Percentiles rank a stretch among this genome's conserved stretches.
Evolutionary conservation across 2,797 vertebrate genomes (phyloP).

Genomic region (Decapterus maruadsi): DNA sequence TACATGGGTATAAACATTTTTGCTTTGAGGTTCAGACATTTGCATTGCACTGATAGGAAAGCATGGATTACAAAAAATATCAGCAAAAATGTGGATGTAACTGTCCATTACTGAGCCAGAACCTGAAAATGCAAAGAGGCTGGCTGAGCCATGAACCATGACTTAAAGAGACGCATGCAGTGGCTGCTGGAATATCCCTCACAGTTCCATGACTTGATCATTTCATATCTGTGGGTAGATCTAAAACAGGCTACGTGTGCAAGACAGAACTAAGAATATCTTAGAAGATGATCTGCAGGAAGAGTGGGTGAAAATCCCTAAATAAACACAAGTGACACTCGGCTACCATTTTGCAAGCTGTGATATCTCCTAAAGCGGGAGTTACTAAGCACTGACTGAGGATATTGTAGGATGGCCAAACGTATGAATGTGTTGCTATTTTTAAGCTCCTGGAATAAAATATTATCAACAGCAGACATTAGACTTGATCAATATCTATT

Average conservation of each 20-base stretch:
- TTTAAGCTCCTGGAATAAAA: neutral
- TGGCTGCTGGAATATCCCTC: neutral
- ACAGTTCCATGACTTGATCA: neutral
- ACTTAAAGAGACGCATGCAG: no score
- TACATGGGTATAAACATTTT: neutral
- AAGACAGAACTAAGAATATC: neutral
- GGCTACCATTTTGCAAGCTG: neutral
- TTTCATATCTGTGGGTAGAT: conserved; percentile 1
- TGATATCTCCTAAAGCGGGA: neutral
- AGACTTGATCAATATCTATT: neutral
- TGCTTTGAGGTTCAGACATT: neutral
- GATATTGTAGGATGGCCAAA: neutral
- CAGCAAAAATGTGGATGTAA: neutral
- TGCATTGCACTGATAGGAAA: neutral
- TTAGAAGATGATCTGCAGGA: neutral
- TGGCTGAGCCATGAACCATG: neutral
- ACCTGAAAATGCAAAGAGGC: neutral
- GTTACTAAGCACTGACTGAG: neutral
- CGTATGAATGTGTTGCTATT: neutral
- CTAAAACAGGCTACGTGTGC: neutral
- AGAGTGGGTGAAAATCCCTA: neutral
- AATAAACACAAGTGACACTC: neutral
- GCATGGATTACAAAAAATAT: neutral
- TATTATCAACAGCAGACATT: no score
- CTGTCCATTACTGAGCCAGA: neutral